phyloP scores from a whole-genome alignment of 2,113 vertebrate species.

The Dipodomys merriami region DNA sequence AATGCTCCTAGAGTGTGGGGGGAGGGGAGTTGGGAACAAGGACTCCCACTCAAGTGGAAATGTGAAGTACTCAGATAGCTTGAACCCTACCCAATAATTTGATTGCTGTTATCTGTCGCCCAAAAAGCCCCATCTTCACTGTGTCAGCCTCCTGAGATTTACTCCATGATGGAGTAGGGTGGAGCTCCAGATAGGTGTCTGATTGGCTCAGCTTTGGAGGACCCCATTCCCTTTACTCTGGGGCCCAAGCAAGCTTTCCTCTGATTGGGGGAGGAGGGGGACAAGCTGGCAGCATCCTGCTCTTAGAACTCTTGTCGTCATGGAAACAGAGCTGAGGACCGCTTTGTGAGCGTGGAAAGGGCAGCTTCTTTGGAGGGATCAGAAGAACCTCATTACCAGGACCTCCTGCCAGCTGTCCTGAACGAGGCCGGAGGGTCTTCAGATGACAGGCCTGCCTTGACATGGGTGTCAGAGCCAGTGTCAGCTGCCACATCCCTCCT shows the following conservation, averaged over 20 bases:
- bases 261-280: slow-evolving; percentile 69
- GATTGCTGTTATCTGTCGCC: neutral
- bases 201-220: slow-evolving; percentile 51
- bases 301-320: slow-evolving; percentile 83
- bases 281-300: slow-evolving; percentile 59
- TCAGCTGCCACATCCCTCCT: neutral
- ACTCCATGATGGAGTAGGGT: neutral
- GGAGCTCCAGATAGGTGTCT: neutral
- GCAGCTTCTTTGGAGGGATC: slow-evolving; percentile 73
- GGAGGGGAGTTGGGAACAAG: neutral
- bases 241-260: slow-evolving; percentile 47
- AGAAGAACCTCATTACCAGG: slow-evolving; percentile 61
- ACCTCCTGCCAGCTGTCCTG: slow-evolving; percentile 52
- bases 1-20: neutral
- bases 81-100: slow-evolving; percentile 11
- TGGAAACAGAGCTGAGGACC: slow-evolving; percentile 84
- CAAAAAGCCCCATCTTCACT: neutral
- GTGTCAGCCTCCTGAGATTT: slow-evolving; percentile 26
- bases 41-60: neutral
- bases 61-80: neutral
- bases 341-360: slow-evolving; percentile 72
- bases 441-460: neutral
- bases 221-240: slow-evolving; percentile 25
- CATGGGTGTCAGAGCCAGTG: neutral
- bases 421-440: neutral